Evolutionary conservation across 2,797 vertebrate species (phyloP).

Genomic region (Taeniopygia guttata): DNA sequence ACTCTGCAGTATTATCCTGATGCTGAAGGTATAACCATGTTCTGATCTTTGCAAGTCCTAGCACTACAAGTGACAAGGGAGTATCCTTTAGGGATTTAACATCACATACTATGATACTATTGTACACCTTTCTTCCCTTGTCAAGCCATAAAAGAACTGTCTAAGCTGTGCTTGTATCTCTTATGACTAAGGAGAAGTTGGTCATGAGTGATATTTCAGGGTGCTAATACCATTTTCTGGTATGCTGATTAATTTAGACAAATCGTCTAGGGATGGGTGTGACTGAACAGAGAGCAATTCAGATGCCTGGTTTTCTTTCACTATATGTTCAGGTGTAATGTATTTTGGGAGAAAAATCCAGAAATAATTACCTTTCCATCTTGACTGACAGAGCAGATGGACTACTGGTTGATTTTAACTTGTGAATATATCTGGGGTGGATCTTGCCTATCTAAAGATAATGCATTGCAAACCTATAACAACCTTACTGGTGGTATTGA

Average conservation of each 20-base stretch:
- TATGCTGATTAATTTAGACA: background rate
- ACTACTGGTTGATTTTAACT: background rate
- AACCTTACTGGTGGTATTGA: background rate
- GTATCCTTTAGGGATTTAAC: background rate
- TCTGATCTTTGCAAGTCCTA: background rate
- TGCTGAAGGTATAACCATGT: background rate
- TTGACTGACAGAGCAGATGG: background rate
- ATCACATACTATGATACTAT: accelerated
- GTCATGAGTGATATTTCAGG: background rate
- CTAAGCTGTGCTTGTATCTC: background rate
- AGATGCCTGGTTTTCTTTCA: background rate
- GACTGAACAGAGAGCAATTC: background rate
- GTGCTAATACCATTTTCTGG: background rate
- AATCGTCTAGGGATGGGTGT: background rate
- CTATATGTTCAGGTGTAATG: background rate
- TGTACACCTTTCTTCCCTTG: background rate
- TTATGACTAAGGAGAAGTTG: background rate
- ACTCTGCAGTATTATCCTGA: background rate
- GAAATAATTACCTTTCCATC: background rate
- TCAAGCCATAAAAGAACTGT: background rate
- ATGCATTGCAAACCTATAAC: background rate
- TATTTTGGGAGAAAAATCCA: background rate
- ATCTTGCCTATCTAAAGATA: background rate
- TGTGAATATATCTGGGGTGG: background rate
- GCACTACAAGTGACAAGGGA: background rate